Evolutionary conservation across 2,797 vertebrate genomes (phyloP).

Genomic region (Esox lucius): DNA sequence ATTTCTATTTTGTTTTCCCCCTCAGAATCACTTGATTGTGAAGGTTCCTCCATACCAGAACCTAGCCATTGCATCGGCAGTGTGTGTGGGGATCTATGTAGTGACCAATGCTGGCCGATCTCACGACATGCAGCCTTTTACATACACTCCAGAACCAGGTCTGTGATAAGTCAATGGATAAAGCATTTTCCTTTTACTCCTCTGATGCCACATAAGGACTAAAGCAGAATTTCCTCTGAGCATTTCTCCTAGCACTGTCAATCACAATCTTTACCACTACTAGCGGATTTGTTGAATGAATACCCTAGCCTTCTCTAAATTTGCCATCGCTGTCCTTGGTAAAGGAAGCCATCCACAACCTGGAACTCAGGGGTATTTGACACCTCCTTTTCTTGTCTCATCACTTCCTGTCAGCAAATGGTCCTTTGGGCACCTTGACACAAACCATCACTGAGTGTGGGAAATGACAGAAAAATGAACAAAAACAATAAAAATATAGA

Average conservation of each 20-base stretch:
- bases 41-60: slow-evolving; percentile 96
- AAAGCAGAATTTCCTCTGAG: not conserved
- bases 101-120: slow-evolving; percentile 95
- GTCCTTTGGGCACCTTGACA: not conserved
- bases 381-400: slow-evolving; percentile 8
- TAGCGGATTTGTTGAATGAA: not conserved
- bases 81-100: slow-evolving; percentile 92
- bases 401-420: not conserved
- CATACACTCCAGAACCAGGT: slow-evolving; percentile 95
- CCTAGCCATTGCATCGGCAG: slow-evolving; percentile 83
- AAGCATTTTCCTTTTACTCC: too few relatives aligned
- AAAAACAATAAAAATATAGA: slow-evolving; percentile 17
- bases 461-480: slow-evolving; percentile 12
- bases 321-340: not conserved
- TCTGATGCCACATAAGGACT: not conserved
- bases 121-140: slow-evolving; percentile 94
- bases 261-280: not conserved
- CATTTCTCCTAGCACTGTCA: not conserved
- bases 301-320: slow-evolving; percentile 5
- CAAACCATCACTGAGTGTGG: slow-evolving; percentile 8
- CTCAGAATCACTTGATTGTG: slow-evolving; percentile 96
- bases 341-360: not conserved
- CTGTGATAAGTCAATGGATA: slow-evolving; percentile 50
- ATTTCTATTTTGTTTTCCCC: not conserved
- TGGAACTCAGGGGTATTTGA: not conserved